Evolutionary conservation across 1,140 invertebrate genomes (phyloP), one percentile per base, ranked within the genome.

Genomic region (Trichonephila clavipes): DNA sequence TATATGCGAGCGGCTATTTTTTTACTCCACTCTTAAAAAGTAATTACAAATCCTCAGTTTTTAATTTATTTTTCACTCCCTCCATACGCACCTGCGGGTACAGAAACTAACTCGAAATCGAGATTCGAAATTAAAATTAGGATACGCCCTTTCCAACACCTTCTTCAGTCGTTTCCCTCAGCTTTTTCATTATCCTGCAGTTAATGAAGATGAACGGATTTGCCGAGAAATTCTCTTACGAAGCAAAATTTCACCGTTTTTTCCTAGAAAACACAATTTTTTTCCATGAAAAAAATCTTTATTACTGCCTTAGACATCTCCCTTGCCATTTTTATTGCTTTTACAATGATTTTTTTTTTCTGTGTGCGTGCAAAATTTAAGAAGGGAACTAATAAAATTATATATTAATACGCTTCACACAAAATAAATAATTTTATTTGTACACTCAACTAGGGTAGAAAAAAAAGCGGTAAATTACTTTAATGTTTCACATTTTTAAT

Each of bases 11-110:
- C 72, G 14, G 4, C 28, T 34, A 18, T 40, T 34, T 40, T 24
- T 58, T 85, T 61, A 0, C 64, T 58, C 87, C 28, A n/a, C 87
- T 58, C 87, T 58, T 89, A 89, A 83, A 83, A 83, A 91, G 77
- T 85, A 91, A 91, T 91, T 91, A 91, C 90, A 91, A 64, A 85
- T 83, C 81, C 90, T 83, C 44, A 91, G 90, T 34, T 85, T 91
- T 91, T 85, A 91, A 91, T 91, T 91, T 91, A 91, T 28, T 62
- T 40, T 77, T 34, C 77, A 12, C 44, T 24, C 4, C 72, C 51
- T 16, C 34, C 21, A 18, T 21, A 83, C 58, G 34, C 59, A 85
- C 77, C 90, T 64, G 77, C 81, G 34, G 90, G 90, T 51, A n/a
- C 18, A 21, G 34, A 59, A 28, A 59, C 77, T 58, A 77, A 77